These are phyloP conservation scores for Ostrea edulis DNA, from an alignment of 1,140 invertebrate genomes.

Conservation along the genomic window DNA sequence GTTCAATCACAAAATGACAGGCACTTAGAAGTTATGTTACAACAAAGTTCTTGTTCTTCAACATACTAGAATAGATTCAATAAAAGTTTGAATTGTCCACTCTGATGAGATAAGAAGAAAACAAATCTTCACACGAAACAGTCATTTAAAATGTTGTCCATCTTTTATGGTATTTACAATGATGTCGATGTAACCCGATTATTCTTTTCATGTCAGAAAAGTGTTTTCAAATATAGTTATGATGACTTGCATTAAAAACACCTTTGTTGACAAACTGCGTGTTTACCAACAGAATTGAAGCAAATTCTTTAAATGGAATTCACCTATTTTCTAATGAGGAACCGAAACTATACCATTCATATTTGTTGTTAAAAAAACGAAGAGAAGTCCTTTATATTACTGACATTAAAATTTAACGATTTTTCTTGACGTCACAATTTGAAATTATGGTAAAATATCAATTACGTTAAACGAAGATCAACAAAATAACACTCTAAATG, in stretches of 20 bases:
- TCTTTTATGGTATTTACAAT: not conserved
- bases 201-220: not conserved
- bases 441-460: no score
- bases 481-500: no score
- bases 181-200: not conserved
- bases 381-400: no score
- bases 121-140: not conserved
- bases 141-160: not conserved
- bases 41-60: conserved; percentile 1
- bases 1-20: not conserved
- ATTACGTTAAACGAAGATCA: no score
- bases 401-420: no score
- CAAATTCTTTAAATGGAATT: not conserved
- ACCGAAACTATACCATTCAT: not conserved
- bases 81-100: conserved; percentile 35
- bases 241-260: not conserved
- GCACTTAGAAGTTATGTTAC: conserved; percentile 2
- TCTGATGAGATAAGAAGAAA: not conserved
- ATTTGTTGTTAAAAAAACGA: no score
- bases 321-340: not conserved
- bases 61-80: not conserved
- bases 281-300: conserved; percentile 2
- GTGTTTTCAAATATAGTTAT: not conserved
- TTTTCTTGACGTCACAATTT: no score
- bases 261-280: not conserved